phyloP scores from a whole-genome alignment of 2,113 vertebrate species.

The Tricholaema leucomelas region DNA sequence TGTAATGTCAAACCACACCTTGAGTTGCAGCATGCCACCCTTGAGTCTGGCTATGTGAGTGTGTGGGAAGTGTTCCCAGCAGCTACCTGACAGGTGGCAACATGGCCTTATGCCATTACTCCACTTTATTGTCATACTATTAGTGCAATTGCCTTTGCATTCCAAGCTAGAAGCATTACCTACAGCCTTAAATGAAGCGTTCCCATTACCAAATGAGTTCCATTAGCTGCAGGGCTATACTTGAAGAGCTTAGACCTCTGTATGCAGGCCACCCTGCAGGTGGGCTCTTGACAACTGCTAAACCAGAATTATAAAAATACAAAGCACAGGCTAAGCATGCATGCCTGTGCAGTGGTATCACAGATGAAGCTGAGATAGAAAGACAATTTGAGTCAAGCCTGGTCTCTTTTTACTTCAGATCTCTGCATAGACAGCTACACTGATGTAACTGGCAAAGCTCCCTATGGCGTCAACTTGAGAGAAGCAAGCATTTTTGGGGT shows the following conservation, averaged over 20 bases:
- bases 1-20: slow-evolving; percentile 21
- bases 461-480: not conserved
- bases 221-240: not conserved
- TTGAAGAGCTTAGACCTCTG: not conserved
- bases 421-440: not conserved
- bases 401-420: not conserved
- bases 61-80: not conserved
- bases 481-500: not conserved
- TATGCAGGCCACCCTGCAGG: not conserved
- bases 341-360: not conserved
- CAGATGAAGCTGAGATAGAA: not conserved
- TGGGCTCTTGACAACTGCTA: not conserved
- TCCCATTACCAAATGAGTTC: not conserved
- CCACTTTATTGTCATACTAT: not conserved
- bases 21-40: not conserved
- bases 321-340: not conserved
- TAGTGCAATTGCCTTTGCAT: not conserved
- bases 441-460: not conserved
- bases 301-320: not conserved
- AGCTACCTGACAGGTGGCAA: not conserved
- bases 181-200: not conserved
- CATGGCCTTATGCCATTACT: not conserved
- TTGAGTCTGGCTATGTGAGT: accelerated
- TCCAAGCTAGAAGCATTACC: not conserved
- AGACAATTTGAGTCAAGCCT: not conserved